Base-by-base conservation (phyloP, 2,113 vertebrate genomes). In the Climacteris rufus region DNA sequence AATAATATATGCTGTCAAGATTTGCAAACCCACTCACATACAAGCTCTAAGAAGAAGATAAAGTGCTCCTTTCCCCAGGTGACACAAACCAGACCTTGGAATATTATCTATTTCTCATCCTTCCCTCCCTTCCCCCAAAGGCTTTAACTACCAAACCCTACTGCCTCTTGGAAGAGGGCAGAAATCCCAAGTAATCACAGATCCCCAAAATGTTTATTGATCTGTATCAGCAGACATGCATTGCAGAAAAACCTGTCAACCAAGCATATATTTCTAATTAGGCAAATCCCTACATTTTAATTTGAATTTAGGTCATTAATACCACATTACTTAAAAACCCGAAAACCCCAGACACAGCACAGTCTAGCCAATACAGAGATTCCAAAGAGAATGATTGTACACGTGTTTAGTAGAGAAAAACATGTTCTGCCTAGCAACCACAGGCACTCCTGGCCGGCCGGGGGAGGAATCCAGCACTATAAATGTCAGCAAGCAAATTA, bases 391-490 rank as follows among this genome's bases (percentile, higher is more conserved):
- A 56, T 1, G 20, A 60, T 2, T 59, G 63, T 83, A 91, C 87
- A 95, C 39, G 21, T 86, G 87, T 91, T 83, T 57, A 60, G 83
- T 9, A 72, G 86, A 68, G 86, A 76, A 94, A 96, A 97, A 89
- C 83, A 93, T 39, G 65, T 57, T 96, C 92, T 96, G 92, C 94
- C 76, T 96, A 94, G 90, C 92, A 96, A 97, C 92, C 85, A 78
- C 83, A 87, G 60, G 92, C 74, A 66, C 80, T 96, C 68, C 88
- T 89, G 80, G 72, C 83, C 2, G 4, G 23, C 79, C 5, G 31
- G 88, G 76, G 60, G 91, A 94, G 88, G 90, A 96, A 89, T 94
- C 82, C 5, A 61, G 57, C 5, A 24, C 74, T 87, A 84, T 11
- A 96, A 95, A 93, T 96, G 80, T 90, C 93, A 96, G 85, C 80